Base-by-base conservation (phyloP, 2,888 invertebrate genomes). In the Andrena chrysosceles region DNA sequence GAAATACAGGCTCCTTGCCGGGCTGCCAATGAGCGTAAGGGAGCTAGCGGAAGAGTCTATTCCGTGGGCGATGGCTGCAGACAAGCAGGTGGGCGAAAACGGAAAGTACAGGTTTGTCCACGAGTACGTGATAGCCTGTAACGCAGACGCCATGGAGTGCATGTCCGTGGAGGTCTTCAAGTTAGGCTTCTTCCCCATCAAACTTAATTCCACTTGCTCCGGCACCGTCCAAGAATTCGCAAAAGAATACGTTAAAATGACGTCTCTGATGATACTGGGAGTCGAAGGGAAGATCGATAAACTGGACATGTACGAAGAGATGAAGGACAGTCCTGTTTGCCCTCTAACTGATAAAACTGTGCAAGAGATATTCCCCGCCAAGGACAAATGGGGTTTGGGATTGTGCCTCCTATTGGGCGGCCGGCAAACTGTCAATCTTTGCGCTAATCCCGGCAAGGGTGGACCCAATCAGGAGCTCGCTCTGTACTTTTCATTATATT, bases 401-500 rank as follows among this genome's bases (percentile, higher is more conserved):
- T 64, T 95, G 54, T 95, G 95, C 84, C 88, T 96, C 3, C 89
- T 96, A 23, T 93, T 95, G 77, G 96, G 96, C 0, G 96, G 96
- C 4, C 96, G 96, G 91, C 95, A 96, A 0, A 95, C 95, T 0
- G 96, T 96, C 2, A 92, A 92, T 35, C 94, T 96, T 23, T 95
- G 94, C 2, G 95, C 94, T 0, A 83, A 81, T 8, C 60, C 75
- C 5, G 96, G 96, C 1, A 91, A 91, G 71, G 96, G 96, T 33
- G 96, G 96, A 1, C 94, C 96, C 13, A 96, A 96, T 93, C 96
- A 96, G 90, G 96, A 97, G 92, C 94, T 96, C 90, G 95, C 95
- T 0, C 91, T 96, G n/a, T 90, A 89, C 60, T 92, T 92, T 83
- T 91, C 92, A 2, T 77, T 90, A 16, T 87, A 91, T 95, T 77